These are phyloP conservation scores for Sylvia borin DNA, from an alignment of 2,797 vertebrate genomes.

Conservation along the genomic window DNA sequence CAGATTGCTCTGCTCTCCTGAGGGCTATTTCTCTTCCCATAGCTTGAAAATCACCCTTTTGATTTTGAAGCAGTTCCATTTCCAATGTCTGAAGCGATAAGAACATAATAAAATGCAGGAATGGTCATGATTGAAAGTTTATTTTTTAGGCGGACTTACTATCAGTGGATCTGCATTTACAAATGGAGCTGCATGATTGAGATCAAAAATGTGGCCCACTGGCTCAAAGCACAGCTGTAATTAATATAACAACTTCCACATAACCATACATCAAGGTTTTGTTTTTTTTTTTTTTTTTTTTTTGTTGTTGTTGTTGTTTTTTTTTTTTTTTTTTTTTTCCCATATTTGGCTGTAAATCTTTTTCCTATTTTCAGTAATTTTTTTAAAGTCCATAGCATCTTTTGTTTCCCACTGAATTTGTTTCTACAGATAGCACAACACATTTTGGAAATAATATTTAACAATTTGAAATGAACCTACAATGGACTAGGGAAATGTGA, in stretches of 20 bases:
- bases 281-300: too few species aligned
- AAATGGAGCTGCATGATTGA: neutral
- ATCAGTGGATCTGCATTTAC: neutral
- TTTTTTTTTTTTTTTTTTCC: neutral
- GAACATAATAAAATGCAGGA: neutral
- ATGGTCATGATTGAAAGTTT: neutral
- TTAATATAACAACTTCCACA: neutral
- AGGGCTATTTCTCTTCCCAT: neutral
- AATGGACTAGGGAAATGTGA: neutral
- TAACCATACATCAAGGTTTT: fast-evolving
- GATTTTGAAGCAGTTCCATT: neutral
- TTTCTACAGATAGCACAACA: neutral
- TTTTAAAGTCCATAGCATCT: neutral
- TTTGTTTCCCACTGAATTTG: neutral
- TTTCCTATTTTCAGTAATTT: neutral
- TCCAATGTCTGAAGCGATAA: neutral
- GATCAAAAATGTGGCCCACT: neutral
- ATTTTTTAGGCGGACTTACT: neutral
- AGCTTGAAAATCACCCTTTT: neutral
- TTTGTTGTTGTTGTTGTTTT: too few species aligned
- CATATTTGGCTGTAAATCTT: neutral
- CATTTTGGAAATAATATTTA: neutral
- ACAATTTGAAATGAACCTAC: fast-evolving
- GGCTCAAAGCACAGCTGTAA: neutral
- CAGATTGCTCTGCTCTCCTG: neutral